Conservation (phyloP, 2,797 vertebrate species). For the Prionace glauca region DNA sequence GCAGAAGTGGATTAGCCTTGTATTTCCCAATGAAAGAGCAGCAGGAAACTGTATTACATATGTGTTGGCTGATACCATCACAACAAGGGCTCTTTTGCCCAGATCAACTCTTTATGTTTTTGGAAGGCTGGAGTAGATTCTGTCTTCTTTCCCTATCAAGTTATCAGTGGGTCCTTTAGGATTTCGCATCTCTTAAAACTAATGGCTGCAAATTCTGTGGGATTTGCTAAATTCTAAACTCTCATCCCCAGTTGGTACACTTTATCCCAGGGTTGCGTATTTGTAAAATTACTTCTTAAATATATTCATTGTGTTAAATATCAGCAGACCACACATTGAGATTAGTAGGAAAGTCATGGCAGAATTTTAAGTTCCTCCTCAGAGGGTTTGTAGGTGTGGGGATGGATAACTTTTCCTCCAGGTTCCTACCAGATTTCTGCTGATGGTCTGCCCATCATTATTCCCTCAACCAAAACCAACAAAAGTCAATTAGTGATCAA, state of each 20-base stretch:
- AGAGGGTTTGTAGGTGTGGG: no score
- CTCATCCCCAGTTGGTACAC: background rate
- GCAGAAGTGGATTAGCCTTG: background rate
- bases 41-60: background rate
- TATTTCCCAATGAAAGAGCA: background rate
- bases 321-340: background rate
- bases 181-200: background rate
- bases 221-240: background rate
- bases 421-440: no score
- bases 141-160: no score
- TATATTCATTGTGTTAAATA: background rate
- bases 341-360: background rate
- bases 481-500: no score
- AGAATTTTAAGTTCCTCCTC: no score
- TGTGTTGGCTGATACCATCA: background rate
- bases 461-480: no score
- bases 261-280: background rate
- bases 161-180: background rate
- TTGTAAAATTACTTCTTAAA: background rate
- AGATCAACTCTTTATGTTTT: background rate
- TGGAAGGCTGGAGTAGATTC: background rate
- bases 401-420: no score
- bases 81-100: background rate
- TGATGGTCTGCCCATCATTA: no score
- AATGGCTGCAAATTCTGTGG: background rate